Evolutionary conservation across 1,140 invertebrate genomes (phyloP), one percentile per base, ranked within the genome.

Genomic region (Heliconius nattereri): DNA sequence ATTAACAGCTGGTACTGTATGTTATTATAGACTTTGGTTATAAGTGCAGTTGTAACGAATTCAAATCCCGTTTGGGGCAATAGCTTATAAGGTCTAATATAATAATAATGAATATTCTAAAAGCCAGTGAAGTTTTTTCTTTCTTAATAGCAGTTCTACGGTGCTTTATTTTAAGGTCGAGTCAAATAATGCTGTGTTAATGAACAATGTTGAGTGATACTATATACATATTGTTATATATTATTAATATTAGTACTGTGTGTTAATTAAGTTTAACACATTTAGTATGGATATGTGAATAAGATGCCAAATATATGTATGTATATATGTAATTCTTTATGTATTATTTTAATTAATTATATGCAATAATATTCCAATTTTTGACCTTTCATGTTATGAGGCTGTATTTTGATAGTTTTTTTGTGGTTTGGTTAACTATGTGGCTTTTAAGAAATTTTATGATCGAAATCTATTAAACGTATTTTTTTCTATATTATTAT

Each of bases 221-320:
- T 57, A 57, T 57, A 57, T 57, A 23, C 54, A 57, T 57, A 57
- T 57, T 23, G n/a, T 57, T 57, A 57, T 26, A 66, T 29, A 16
- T 11, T 66, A 66, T 66, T 77, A 78, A 78, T 85, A 77, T 80
- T 80, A 81, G 88, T 90, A 91, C 87, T 90, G 85, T 84, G 85
- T 87, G 85, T 87, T 91, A 88, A 89, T 87, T 80, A 82, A 79
- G 74, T 85, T 87, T 88, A 89, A 86, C 83, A 81, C 85, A 86
- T 89, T 85, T 87, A 86, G 84, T 87, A 83, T 89, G 83, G 83
- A 85, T 23, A 85, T 23, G 87, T 90, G 88, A 90, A 89, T 89
- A 81, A 88, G 85, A 93, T 90, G 87, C 92, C 90, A 92, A 93
- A 93, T 92, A 92, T 91, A 66, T 66, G 26, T 29, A 66, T 66